phyloP scores from a whole-genome alignment of 2,113 vertebrate species.

The Leuciscus idus region DNA sequence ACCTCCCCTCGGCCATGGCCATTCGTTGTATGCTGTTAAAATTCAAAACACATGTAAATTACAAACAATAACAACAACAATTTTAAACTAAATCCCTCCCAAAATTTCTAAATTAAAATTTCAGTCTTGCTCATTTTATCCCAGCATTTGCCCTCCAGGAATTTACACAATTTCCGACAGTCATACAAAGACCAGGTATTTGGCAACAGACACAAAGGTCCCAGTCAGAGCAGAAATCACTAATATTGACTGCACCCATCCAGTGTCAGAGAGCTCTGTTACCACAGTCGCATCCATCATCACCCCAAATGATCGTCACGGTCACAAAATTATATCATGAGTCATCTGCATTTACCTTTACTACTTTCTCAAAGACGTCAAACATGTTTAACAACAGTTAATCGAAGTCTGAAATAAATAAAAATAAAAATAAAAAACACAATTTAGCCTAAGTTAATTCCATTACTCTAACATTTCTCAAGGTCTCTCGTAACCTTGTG shows the following conservation, averaged over 20 bases:
- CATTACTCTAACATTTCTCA: background rate
- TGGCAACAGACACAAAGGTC: background rate
- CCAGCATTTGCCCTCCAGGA: background rate
- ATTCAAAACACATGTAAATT: background rate
- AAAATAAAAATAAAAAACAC: background rate
- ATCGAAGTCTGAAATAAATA: background rate
- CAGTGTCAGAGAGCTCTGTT: background rate
- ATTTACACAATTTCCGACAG: background rate
- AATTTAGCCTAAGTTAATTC: background rate
- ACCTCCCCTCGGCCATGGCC: conserved; percentile 88
- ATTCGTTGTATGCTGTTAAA: conserved; percentile 88
- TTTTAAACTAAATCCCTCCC: background rate
- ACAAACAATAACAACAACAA: background rate
- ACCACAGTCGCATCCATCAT: background rate
- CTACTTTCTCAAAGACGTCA: background rate
- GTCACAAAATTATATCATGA: background rate
- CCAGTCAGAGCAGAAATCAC: background rate
- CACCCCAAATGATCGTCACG: background rate
- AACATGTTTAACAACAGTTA: background rate
- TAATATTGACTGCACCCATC: conserved; percentile 12
- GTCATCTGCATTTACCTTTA: background rate
- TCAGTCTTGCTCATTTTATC: background rate
- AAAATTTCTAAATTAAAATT: background rate
- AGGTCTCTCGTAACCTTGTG: conserved; percentile 18
- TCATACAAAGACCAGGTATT: background rate